Base-by-base conservation (phyloP, 2,888 invertebrate species). In the Sialis lutaria region DNA sequence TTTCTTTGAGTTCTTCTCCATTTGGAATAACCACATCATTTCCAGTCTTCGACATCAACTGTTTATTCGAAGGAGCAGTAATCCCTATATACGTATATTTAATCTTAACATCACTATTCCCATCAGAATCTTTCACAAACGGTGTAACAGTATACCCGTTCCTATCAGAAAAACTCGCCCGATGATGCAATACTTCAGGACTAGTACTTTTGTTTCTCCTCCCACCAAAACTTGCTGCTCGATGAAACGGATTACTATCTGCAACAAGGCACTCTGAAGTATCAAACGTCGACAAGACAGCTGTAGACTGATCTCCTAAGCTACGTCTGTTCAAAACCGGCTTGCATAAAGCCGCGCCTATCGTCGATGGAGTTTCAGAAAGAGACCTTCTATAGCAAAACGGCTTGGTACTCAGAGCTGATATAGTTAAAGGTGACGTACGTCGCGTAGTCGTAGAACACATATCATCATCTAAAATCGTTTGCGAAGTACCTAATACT, bases 401-500 rank as follows among this genome's bases (percentile, higher is more conserved):
- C n/a, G 67, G 66, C 55, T 67, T 67, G 43, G 60, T 60, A 34
- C 54, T 56, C 44, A 50, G 48, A 34, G 53, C 50, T 39, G 50
- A 48, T 45, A 55, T 55, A 40, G 44, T 13, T 13, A 13, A 33
- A 7, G 34, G 44, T 33, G 31, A 13, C 12, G 39, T 30, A 32
- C 33, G 8, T 45, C 45, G 32, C 9, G 22, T 39, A 31, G 10
- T 30, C 8, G 10, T 42, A 9, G 22, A 30, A 31, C 32, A 42
- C 13, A 30, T 62, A 33, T 42, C 42, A 44, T 42, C 48, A 44
- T 44, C 46, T 41, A 46, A 41, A 33, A 30, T 42, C 43, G 22
- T 46, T 40, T 46, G 48, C 0, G 84, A 84, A 1, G 82, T 74
- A 55, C 83, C 73, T 41, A 46, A 41, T 39, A 30, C 40, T 46